Evolutionary conservation across 30 jellyfish, hydroid and myxozoan species (phyloP).

Genomic region (Catostylus mosaicus): DNA sequence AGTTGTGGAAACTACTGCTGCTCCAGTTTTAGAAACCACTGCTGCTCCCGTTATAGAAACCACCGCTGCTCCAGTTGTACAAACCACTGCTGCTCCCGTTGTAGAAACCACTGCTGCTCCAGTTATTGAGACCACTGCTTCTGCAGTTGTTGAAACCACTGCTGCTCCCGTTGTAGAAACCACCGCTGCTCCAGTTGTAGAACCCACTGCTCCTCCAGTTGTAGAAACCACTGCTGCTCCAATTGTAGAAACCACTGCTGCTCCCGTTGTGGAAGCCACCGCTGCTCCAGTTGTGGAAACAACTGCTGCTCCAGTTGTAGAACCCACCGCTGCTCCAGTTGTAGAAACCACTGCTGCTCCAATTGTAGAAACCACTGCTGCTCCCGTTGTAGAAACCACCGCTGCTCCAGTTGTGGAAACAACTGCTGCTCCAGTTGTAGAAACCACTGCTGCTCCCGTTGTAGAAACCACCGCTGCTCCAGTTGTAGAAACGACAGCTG

Average conservation of each 20-base stretch:
- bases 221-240: slow-evolving; percentile 60
- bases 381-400: slow-evolving; percentile 19
- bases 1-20: slow-evolving; percentile 12
- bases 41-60: slow-evolving; percentile 17
- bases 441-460: slow-evolving; percentile 40
- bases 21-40: neutral
- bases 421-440: slow-evolving; percentile 47
- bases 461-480: slow-evolving; percentile 41
- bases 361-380: slow-evolving; percentile 22
- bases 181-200: slow-evolving; percentile 41
- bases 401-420: slow-evolving; percentile 54
- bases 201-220: slow-evolving; percentile 32
- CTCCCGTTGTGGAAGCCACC: slow-evolving; percentile 9
- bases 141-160: slow-evolving; percentile 7
- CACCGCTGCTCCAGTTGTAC: slow-evolving; percentile 29
- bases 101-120: slow-evolving; percentile 15
- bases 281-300: slow-evolving; percentile 10
- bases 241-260: slow-evolving; percentile 29
- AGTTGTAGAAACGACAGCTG: slow-evolving; percentile 43
- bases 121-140: slow-evolving; percentile 9
- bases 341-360: slow-evolving; percentile 32
- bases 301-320: slow-evolving; percentile 34
- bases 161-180: slow-evolving; percentile 8
- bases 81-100: slow-evolving; percentile 13
- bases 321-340: slow-evolving; percentile 39